Base-by-base conservation (phyloP, 2,113 vertebrate genomes). In the Hiodon alosoides region DNA sequence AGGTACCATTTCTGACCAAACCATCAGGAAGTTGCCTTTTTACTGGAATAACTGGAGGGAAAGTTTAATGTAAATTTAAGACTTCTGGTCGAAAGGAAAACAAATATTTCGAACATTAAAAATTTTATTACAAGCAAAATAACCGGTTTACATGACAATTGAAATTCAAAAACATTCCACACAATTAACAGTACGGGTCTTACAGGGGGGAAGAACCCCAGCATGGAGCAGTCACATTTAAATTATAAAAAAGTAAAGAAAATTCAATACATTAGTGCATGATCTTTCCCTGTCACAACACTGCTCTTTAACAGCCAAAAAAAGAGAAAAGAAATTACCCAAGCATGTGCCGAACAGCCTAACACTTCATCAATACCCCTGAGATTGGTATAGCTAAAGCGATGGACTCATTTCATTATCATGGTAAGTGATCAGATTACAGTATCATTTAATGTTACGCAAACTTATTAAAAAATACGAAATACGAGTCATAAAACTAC, bases 61-160 rank as follows among this genome's bases (percentile, higher is more conserved):
- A n/a, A 16, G 17, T 14, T 14, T 7, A 9, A 61, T 16, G 3
- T 4, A 62, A 6, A 16, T 7, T 7, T 5, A 16, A 16, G 17
- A 16, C 5, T 7, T 4, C 61, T 64, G 6, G 2, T 7, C 61
- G 6, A 64, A 64, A 64, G 5, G 2, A 16, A 46, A 65, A 64
- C 31, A 2, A 66, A 75, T 6, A 5, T 67, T 55, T 57, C 53
- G 59, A 72, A 75, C 64, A 67, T 59, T 75, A 76, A 76, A 76
- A 76, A 64, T 69, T 76, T 76, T 76, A 76, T 76, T 76, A 75
- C 73, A 75, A 67, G 68, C 75, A 60, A 76, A 76, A 69, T 11
- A 53, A 74, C 9, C 54, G 75, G 68, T 70, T 52, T 76, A 70
- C 75, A 76, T 48, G 57, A 67, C 65, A 67, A 68, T 74, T 67